Evolutionary conservation across 1,140 invertebrate genomes (phyloP), one percentile per base, ranked within the genome.

Genomic region (Papilio aristodemus): DNA sequence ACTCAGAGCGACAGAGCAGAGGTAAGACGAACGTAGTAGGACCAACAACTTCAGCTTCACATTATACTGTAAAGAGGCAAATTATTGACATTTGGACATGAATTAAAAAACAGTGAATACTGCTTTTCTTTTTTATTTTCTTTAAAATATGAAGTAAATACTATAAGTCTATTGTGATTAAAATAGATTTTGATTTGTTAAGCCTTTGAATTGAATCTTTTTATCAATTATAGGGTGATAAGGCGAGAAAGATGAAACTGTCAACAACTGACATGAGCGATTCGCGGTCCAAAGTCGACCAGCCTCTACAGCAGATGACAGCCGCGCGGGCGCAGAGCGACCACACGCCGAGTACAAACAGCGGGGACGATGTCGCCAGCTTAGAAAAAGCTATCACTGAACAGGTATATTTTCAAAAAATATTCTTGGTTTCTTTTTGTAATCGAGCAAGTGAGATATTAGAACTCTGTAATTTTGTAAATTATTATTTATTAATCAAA

Each of bases 341-440:
- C n/a, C n/a, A 38, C 19, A 7, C 27, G 7, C 11, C 38, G 4
- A 69, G n/a, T 25, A 37, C 25, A 13, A 38, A 41, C 25, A 37
- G 13, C 32, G 27, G 14, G 22, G 43, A 13, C 39, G 43, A 54
- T 19, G 59, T 62, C 36, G 68, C 38, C n/a, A 62, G 43, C 27
- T 50, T 69, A 50, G 58, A 69, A 37, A 69, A 69, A 11, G 58
- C 68, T 63, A 69, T 69, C n/a, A 43, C 41, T 46, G 59, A 69
- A 14, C 68, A 69, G 68, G 68, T 69, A 59, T 58, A 27, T 37
- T n/a, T 43, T 46, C 50, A 4, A 11, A 50, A 32, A 46, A 67
- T 50, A 46, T 50, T 36, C 3, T 36, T 39, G 5, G 10, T 13
- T 5, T 6, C 5, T 25, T 3, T 60, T 17, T n/a, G n/a, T n/a